Evolutionary conservation across 2,113 vertebrate genomes (phyloP), one percentile per base, ranked within the genome.

Genomic region (Pelusios castaneus): DNA sequence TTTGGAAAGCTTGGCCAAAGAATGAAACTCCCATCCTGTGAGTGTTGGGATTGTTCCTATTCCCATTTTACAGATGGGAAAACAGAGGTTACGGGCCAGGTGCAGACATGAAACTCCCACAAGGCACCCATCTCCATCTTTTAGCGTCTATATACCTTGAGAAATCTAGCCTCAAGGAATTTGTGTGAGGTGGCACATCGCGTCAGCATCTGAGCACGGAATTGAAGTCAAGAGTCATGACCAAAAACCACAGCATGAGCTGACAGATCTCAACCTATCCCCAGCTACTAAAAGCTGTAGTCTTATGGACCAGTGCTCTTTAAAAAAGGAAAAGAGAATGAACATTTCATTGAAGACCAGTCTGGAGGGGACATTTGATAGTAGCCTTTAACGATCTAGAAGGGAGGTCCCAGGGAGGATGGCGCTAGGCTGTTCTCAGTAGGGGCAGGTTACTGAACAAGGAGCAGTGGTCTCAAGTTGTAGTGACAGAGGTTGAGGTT

Each of bases 191-290:
- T 78, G 17, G 3, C 25, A 34, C 56, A 11, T 31, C 14, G 34
- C 34, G 60, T 63, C 7, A 8, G 60, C 60, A n/a, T 63, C 31
- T 34, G 60, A 34, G 8, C 8, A 6, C 31, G 60, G 16, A 63
- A 34, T 19, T 16, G 7, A 58, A 58, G 25, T 10, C 27, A 29
- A 25, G 4, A 88, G 4, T 5, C 17, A 2, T 24, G 83, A 83
- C 4, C 80, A 1, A 7, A 55, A 70, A 29, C 4, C 38, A 19
- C 1, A 16, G 2, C 0, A 2, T 63, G 16, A 58, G 4, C 41
- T 31, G n/a, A 3, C 4, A 84, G 1, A 4, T 8, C 90, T 4
- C 1, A 1, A 70, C 12, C 17, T 31, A 52, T 0, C 3, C 5
- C 8, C 22, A n/a, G 12, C 5, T 4, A 4, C 4, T 56, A 12